These are phyloP conservation scores for Hyla sarda DNA, from an alignment of 2,113 vertebrate species.

Conservation along the genomic window DNA sequence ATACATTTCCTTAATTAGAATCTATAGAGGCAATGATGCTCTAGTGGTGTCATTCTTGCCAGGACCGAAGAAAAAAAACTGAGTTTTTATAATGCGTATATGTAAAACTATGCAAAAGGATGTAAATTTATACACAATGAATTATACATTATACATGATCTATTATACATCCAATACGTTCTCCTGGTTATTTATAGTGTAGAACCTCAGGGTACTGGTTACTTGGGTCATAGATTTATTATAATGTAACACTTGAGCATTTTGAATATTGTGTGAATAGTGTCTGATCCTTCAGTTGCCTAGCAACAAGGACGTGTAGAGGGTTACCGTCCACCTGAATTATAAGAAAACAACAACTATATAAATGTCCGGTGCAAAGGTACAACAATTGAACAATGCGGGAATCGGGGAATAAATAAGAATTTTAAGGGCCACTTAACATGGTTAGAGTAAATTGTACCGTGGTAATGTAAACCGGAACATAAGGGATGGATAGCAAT, in stretches of 20 bases:
- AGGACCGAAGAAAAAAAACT: not conserved
- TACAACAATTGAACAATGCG: not conserved
- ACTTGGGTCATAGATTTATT: not conserved
- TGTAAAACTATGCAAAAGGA: constrained; percentile 3
- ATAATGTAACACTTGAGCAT: not conserved
- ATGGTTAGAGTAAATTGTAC: no score
- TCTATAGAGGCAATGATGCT: not conserved
- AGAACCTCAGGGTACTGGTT: not conserved
- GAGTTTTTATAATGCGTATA: not conserved
- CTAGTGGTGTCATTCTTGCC: not conserved
- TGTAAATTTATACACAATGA: not conserved
- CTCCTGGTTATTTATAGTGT: not conserved
- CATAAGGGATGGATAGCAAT: no score
- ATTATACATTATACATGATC: not conserved
- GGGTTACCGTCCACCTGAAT: not conserved
- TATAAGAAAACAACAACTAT: not conserved
- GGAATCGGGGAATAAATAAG: not conserved
- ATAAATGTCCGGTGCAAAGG: not conserved
- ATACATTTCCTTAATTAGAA: not conserved
- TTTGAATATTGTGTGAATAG: not conserved
- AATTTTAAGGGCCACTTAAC: not conserved
- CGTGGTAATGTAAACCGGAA: no score
- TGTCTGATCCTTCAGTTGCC: not conserved
- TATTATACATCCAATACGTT: not conserved
- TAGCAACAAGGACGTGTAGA: not conserved